A percentile compares a stretch with the other conserved stretches of the same genome.
Conservation (phyloP, 2,888 invertebrate genomes). For the Epicampocera succincta region DNA sequence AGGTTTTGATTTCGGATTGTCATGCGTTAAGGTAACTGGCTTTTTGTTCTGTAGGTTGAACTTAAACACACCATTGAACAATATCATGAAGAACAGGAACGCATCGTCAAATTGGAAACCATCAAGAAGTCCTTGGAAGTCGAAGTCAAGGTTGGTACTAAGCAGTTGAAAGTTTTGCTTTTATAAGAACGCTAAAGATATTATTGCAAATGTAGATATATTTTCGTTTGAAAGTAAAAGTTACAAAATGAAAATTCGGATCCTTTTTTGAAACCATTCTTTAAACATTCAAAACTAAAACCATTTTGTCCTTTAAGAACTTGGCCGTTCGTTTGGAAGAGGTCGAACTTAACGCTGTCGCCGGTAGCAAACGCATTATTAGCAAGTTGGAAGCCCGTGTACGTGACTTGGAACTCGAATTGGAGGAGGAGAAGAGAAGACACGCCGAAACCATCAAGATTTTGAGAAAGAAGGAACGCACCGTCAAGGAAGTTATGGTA, state of each 20-base stretch:
- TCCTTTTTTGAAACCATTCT: no score
- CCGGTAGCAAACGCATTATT: constrained; percentile 98
- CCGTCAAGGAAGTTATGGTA: constrained; percentile 96
- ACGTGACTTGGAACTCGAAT: constrained; percentile 95
- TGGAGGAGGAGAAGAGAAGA: constrained; percentile 98
- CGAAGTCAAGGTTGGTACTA: constrained; percentile 89
- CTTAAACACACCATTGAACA: constrained; percentile 96
- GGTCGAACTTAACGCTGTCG: constrained; percentile 98
- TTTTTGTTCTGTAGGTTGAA: constrained; percentile 85
- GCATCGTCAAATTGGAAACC: constrained; percentile 97
- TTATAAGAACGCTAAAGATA: no score
- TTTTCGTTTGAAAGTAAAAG: no score
- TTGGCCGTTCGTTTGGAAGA: constrained; percentile 95
- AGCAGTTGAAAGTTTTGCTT: no score
- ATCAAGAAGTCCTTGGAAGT: constrained; percentile 98
- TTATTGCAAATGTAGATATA: no score
- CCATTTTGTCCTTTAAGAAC: constrained; percentile 83
- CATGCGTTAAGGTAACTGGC: not conserved
- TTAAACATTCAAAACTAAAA: not conserved
- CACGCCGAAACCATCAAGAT: constrained; percentile 99
- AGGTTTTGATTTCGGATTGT: not conserved
- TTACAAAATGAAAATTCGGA: no score
- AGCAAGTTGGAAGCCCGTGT: constrained; percentile 98
- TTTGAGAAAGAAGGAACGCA: constrained; percentile 98
- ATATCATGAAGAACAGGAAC: constrained; percentile 97